Base-by-base conservation (phyloP, 2,113 vertebrate genomes). In the Planiliza haematocheilus region DNA sequence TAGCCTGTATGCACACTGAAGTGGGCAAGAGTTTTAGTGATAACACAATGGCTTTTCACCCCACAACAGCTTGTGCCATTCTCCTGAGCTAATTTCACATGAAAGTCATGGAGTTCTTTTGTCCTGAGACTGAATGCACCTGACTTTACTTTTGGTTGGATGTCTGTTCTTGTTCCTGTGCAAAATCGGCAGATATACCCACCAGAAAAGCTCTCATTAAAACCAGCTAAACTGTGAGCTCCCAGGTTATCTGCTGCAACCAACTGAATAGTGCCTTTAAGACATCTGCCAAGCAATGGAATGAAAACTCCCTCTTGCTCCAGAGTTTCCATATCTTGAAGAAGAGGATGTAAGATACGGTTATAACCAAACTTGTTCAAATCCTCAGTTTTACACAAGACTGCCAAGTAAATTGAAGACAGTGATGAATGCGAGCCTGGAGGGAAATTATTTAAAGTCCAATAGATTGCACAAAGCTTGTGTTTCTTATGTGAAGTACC, bases 131-230 rank as follows among this genome's bases (percentile, higher is more conserved):
- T 18, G 11, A 73, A 77, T 18, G 16, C 1, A 34, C 56, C 66
- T 20, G 59, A 74, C 1, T 4, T 52, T 0, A 74, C 70, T 17
- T n/a, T 51, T 24, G 16, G 39, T 49, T 70, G 70, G 14, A 70
- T 79, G 1, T 81, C 66, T 59, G 16, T 0, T 4, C 21, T 45
- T 37, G 68, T 56, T 51, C n/a, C 84, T 10, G 73, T 66, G 41
- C 73, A 88, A 71, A 86, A 76, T 24, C 81, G 12, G 21, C 79
- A 84, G 6, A 86, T 59, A 7, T 52, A 58, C 1, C 36, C 50
- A 48, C 36, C 30, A 56, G 72, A 59, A 74, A 84, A 77, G 16
- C 74, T 73, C 7, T 81, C 69, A 51, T 34, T 53, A 39, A 77
- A 77, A 36, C 69, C 57, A 4, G 68, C 69, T 2, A 69, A 2